phyloP scores from a whole-genome alignment of 1,140 invertebrate genomes.

The Rhyzopertha dominica region DNA sequence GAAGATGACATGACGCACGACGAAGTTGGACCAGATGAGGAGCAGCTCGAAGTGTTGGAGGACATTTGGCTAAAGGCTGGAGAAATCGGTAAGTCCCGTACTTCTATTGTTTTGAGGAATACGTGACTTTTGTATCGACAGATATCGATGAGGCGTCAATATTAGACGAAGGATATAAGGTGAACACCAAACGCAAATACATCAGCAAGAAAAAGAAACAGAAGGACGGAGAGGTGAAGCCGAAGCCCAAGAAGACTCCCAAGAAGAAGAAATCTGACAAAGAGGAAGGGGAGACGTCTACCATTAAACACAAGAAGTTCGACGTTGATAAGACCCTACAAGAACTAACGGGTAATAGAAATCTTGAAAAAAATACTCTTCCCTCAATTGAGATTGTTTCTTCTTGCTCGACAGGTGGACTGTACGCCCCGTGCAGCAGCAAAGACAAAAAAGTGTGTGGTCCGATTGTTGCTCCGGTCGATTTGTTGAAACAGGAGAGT shows the following conservation, averaged over 20 bases:
- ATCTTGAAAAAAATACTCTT: too few species aligned
- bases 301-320: too few species aligned
- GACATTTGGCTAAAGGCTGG: slow-evolving; percentile 79
- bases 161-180: slow-evolving; percentile 53
- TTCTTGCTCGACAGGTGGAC: too few species aligned
- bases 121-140: slow-evolving; percentile 23
- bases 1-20: slow-evolving; percentile 49
- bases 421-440: slow-evolving; percentile 26
- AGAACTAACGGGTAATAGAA: too few species aligned
- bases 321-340: too few species aligned
- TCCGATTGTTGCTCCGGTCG: slow-evolving; percentile 33
- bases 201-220: slow-evolving; percentile 16
- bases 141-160: slow-evolving; percentile 51
- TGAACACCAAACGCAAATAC: slow-evolving; percentile 36
- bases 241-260: neutral
- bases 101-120: slow-evolving; percentile 4
- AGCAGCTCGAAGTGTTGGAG: slow-evolving; percentile 69
- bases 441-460: slow-evolving; percentile 39
- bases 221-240: slow-evolving; percentile 8
- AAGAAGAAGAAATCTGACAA: too few species aligned
- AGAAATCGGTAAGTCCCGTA: slow-evolving; percentile 58
- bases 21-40: slow-evolving; percentile 58
- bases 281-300: too few species aligned
- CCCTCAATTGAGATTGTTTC: too few species aligned
- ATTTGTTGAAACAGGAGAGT: slow-evolving; percentile 13